Percentiles rank a stretch among this genome's conserved stretches.
These are phyloP conservation scores for Dendrocopos noguchii DNA, from an alignment of 2,113 vertebrate species.

Conservation along the genomic window DNA sequence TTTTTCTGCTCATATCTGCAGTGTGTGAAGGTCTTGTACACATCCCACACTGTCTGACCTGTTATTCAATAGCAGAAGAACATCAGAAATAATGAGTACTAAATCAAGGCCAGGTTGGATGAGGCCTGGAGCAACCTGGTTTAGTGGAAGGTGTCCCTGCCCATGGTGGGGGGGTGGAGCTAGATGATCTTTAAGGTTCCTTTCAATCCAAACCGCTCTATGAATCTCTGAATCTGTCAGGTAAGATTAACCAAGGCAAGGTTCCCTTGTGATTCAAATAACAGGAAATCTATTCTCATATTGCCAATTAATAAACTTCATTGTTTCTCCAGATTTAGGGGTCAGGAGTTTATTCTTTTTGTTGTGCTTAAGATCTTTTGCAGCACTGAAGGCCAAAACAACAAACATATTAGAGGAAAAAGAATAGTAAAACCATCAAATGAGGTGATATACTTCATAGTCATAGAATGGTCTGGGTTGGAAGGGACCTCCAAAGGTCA, in stretches of 20 bases:
- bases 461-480: too few relatives aligned
- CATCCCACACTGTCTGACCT: neutral
- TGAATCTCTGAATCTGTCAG: neutral
- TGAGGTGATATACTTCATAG: neutral
- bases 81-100: neutral
- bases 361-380: slow-evolving; percentile 76
- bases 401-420: slow-evolving; percentile 70
- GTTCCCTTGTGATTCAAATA: neutral
- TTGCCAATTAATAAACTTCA: neutral
- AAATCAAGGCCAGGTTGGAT: too few relatives aligned
- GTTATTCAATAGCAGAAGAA: neutral
- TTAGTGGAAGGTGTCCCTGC: too few relatives aligned
- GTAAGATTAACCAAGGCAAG: neutral
- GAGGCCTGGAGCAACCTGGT: too few relatives aligned
- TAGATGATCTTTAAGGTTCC: too few relatives aligned
- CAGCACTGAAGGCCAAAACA: slow-evolving; percentile 25
- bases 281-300: neutral
- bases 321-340: slow-evolving; percentile 68
- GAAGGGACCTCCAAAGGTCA: too few relatives aligned
- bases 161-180: too few relatives aligned
- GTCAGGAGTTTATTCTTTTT: slow-evolving; percentile 71
- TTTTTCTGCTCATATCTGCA: neutral
- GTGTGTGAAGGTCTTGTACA: neutral
- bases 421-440: slow-evolving; percentile 47
- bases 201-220: too few relatives aligned